phyloP scores from a whole-genome alignment of 2,113 vertebrate genomes.

The Tretioscincus oriximinensis region DNA sequence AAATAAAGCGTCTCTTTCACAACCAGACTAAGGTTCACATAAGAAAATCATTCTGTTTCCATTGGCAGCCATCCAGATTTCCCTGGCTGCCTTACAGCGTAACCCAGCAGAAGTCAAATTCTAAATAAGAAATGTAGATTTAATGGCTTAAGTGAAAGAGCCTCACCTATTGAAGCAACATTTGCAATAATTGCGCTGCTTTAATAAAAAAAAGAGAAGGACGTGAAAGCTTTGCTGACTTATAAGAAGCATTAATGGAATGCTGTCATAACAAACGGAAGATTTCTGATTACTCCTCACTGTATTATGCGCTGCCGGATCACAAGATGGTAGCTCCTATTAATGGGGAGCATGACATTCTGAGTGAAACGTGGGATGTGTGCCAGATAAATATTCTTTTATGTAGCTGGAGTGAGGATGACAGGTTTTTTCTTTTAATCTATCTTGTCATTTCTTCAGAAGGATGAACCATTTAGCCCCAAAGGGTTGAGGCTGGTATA shows the following conservation, averaged over 20 bases:
- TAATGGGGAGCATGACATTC: slow-evolving; percentile 8
- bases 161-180: not conserved
- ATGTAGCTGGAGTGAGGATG: slow-evolving; percentile 8
- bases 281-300: not conserved
- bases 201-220: not conserved
- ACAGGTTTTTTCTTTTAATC: not conserved
- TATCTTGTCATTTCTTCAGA: not conserved
- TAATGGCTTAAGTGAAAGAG: not conserved
- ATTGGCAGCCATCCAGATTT: not conserved
- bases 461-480: not conserved
- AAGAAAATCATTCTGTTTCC: not conserved
- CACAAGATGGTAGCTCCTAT: slow-evolving; percentile 17
- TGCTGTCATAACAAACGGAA: not conserved
- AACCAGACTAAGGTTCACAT: not conserved
- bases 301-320: slow-evolving; percentile 1
- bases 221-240: not conserved
- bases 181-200: not conserved
- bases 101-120: slow-evolving; percentile 2
- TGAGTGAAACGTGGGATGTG: not conserved
- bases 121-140: slow-evolving; percentile 6
- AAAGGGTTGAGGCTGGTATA: not conserved
- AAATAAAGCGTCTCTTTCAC: not conserved
- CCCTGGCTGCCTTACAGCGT: not conserved
- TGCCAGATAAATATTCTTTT: not conserved
- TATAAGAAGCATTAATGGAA: slow-evolving; percentile 1